Evolutionary conservation across 2,113 vertebrate genomes (phyloP).

Genomic region (Psilopsiagon aurifrons): DNA sequence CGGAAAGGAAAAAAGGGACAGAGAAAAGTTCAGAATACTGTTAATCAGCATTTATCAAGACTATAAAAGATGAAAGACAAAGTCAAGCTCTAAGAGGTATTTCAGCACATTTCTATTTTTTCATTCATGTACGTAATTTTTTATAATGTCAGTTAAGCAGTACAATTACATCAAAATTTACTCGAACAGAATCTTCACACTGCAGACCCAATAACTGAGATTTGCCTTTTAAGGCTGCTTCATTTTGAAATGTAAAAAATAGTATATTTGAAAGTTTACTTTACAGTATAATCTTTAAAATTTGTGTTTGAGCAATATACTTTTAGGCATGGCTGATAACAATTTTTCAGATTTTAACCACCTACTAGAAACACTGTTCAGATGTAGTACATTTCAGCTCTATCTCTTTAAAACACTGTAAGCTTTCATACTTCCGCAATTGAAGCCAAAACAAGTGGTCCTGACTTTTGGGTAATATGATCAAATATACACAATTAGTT

Average conservation of each 20-base stretch:
- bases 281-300: background rate
- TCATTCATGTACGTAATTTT: background rate
- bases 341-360: background rate
- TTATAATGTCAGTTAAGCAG: background rate
- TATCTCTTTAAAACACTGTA: background rate
- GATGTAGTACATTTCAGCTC: background rate
- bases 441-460: background rate
- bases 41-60: slow-evolving; percentile 65
- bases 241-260: background rate
- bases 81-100: slow-evolving; percentile 60
- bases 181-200: background rate
- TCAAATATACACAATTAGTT: background rate
- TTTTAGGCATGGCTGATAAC: background rate
- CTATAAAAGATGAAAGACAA: slow-evolving; percentile 36
- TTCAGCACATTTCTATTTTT: slow-evolving; percentile 40
- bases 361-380: background rate
- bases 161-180: background rate
- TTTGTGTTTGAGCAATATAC: background rate
- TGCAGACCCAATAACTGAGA: accelerated
- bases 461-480: background rate
- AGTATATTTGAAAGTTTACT: background rate
- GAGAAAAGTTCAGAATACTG: slow-evolving; percentile 76
- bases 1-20: slow-evolving; percentile 73
- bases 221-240: background rate
- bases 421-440: background rate